These are phyloP conservation scores for Metridium senile DNA, from an alignment of 92 coral and sea anemone species.

Conservation along the genomic window DNA sequence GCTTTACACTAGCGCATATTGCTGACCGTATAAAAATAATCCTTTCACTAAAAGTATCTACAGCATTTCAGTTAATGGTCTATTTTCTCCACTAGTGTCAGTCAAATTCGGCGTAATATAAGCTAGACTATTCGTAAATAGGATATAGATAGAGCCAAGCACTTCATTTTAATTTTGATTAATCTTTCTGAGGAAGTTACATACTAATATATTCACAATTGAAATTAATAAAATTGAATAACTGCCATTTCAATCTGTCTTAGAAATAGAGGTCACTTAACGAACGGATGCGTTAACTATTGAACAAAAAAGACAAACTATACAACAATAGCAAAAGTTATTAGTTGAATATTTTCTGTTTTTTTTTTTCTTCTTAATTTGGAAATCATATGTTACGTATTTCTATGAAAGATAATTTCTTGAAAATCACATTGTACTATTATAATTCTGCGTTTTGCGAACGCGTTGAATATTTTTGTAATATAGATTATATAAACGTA, in stretches of 20 bases:
- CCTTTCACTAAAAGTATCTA: slow-evolving; percentile 4
- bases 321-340: not conserved
- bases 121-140: too few species aligned
- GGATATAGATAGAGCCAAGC: too few species aligned
- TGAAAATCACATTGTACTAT: not conserved
- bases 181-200: too few species aligned
- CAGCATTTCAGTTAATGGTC: not conserved
- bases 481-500: not conserved
- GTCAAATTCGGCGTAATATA: too few species aligned
- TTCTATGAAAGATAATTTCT: slow-evolving; percentile 5
- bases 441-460: not conserved
- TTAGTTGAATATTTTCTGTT: not conserved
- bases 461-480: not conserved
- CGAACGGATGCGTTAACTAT: too few species aligned
- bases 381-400: not conserved
- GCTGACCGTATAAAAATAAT: not conserved
- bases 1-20: not conserved
- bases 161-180: too few species aligned
- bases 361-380: not conserved
- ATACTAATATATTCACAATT: too few species aligned
- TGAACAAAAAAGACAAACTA: too few species aligned
- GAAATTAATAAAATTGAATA: too few species aligned
- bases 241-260: too few species aligned
- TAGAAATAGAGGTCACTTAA: too few species aligned
- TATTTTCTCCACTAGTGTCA: too few species aligned